Percentiles rank a stretch among this genome's conserved stretches.
phyloP scores from a whole-genome alignment of 2,888 invertebrate species.

The Drosophila eohydei region DNA sequence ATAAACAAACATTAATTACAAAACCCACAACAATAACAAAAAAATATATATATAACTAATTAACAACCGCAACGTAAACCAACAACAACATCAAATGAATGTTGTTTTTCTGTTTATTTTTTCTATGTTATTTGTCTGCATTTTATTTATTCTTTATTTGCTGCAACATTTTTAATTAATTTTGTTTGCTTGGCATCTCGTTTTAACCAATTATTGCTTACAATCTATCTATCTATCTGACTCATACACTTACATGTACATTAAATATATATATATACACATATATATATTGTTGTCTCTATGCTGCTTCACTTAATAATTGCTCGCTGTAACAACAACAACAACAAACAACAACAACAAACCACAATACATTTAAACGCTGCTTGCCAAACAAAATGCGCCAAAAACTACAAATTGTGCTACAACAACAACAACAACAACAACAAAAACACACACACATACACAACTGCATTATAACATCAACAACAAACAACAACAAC shows the following conservation, averaged over 20 bases:
- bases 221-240: slow-evolving; percentile 31
- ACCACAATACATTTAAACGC: slow-evolving; percentile 23
- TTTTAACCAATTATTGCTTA: slow-evolving; percentile 25
- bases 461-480: slow-evolving; percentile 33
- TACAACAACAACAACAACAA: slow-evolving; percentile 44
- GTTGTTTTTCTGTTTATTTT: slow-evolving; percentile 9
- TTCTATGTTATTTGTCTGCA: slow-evolving; percentile 1
- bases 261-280: slow-evolving; percentile 1
- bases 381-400: slow-evolving; percentile 43
- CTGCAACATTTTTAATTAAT: slow-evolving; percentile 59
- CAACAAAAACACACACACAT: slow-evolving; percentile 34
- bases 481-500: slow-evolving; percentile 14
- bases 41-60: slow-evolving; percentile 48
- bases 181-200: slow-evolving; percentile 30
- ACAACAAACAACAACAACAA: slow-evolving; percentile 40
- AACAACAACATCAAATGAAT: slow-evolving; percentile 36
- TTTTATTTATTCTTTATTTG: slow-evolving; percentile 26
- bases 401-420: slow-evolving; percentile 36
- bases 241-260: slow-evolving; percentile 46
- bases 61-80: slow-evolving; percentile 56
- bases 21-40: slow-evolving; percentile 50
- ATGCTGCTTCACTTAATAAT: slow-evolving; percentile 62
- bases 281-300: slow-evolving; percentile 50
- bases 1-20: slow-evolving; percentile 60
- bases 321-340: slow-evolving; percentile 57